These are phyloP conservation scores for Entomobrya proxima DNA, from an alignment of 2,888 invertebrate genomes.

Conservation along the genomic window DNA sequence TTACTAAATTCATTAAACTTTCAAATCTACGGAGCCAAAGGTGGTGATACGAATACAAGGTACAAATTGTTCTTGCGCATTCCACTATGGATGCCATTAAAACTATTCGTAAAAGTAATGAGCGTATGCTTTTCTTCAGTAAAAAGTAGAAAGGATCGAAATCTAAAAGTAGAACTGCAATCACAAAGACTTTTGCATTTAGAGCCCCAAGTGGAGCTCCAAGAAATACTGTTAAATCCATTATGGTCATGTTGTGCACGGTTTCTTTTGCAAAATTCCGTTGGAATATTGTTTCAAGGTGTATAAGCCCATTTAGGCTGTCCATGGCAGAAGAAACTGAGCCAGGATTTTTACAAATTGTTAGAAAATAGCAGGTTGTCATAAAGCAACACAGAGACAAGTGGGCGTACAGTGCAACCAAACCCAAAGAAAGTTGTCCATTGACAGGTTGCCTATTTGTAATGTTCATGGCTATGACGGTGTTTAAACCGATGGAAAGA, in stretches of 20 bases:
- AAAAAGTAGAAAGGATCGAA: not conserved
- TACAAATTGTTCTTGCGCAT: conserved; percentile 8
- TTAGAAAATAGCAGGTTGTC: not conserved
- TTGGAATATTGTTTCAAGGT: not conserved
- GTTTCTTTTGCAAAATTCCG: not conserved
- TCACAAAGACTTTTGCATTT: not conserved
- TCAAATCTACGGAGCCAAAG: not conserved
- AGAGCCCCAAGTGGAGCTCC: not conserved
- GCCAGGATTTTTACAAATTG: not conserved
- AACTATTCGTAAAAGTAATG: not conserved
- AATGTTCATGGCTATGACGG: not conserved
- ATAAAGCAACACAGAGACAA: not conserved
- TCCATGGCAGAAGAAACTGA: not conserved
- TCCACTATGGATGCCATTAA: not conserved
- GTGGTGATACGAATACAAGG: conserved; percentile 5
- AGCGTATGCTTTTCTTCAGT: not conserved
- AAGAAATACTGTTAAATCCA: not conserved
- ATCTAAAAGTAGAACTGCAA: not conserved
- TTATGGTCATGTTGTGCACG: not conserved
- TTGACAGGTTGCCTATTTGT: not conserved
- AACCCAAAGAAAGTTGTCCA: not conserved
- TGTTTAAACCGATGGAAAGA: not conserved
- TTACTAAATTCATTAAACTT: not conserved
- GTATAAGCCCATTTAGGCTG: not conserved
- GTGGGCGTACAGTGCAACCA: not conserved